phyloP scores from a whole-genome alignment of 2,888 invertebrate species.

The Catocala sponsa region DNA sequence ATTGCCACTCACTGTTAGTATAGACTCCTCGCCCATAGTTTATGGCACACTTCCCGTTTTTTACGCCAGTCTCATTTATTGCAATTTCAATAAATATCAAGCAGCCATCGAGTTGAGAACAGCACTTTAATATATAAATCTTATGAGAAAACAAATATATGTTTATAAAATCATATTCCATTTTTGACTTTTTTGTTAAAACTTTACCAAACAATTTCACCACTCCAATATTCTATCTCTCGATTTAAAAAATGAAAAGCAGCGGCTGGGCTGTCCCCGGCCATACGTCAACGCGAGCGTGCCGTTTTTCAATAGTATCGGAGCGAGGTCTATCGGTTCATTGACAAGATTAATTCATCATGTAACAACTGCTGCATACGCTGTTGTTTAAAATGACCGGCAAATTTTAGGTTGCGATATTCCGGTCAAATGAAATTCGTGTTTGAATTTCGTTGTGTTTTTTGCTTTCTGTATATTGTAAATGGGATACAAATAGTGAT shows the following conservation, averaged over 20 bases:
- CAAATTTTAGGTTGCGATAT: slow-evolving; percentile 21
- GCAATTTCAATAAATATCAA: too few relatives aligned
- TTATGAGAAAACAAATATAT: too few relatives aligned
- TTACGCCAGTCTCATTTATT: too few relatives aligned
- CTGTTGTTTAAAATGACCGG: slow-evolving; percentile 44
- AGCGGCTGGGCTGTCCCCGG: slow-evolving; percentile 46
- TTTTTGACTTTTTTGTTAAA: too few relatives aligned
- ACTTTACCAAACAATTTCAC: slow-evolving; percentile 17
- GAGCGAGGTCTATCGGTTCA: slow-evolving; percentile 65
- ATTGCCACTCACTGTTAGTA: too few relatives aligned
- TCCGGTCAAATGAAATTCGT: slow-evolving; percentile 16
- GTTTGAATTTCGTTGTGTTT: background rate
- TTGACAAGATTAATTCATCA: slow-evolving; percentile 79
- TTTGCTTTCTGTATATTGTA: background rate
- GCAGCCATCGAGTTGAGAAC: too few relatives aligned
- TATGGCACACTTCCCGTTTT: too few relatives aligned
- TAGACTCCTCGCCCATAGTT: too few relatives aligned
- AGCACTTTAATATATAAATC: too few relatives aligned
- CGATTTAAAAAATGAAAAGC: slow-evolving; percentile 46
- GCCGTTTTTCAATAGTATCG: slow-evolving; percentile 72
- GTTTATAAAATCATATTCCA: too few relatives aligned
- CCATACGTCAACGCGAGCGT: slow-evolving; percentile 62
- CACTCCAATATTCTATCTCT: slow-evolving; percentile 33
- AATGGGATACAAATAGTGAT: too few relatives aligned
- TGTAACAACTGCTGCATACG: slow-evolving; percentile 70